Percentiles rank a stretch among this genome's conserved stretches.
phyloP scores from a whole-genome alignment of 1,140 invertebrate genomes.

The Drosophila nasuta region DNA sequence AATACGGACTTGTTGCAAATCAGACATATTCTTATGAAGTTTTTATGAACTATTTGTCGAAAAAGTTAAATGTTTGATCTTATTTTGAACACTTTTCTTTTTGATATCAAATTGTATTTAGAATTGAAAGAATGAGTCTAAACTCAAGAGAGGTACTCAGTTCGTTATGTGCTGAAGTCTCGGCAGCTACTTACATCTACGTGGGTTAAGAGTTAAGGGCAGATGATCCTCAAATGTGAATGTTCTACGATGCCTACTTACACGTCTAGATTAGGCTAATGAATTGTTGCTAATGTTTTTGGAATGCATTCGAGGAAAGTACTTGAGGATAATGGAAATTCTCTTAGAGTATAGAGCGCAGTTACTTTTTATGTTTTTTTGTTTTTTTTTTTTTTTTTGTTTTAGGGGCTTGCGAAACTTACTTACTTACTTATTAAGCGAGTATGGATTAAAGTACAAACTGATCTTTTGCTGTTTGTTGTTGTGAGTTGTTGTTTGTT shows the following conservation, averaged over 20 bases:
- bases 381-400: background rate
- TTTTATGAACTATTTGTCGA: too few species aligned
- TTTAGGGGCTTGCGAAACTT: constrained; percentile 7
- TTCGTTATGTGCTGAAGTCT: too few species aligned
- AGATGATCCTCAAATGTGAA: background rate
- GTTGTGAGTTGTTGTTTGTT: background rate
- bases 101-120: too few species aligned
- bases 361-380: background rate
- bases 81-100: too few species aligned
- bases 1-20: too few species aligned
- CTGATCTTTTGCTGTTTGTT: constrained; percentile 6
- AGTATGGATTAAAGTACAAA: constrained; percentile 37
- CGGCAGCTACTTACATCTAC: too few species aligned
- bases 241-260: background rate
- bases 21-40: too few species aligned
- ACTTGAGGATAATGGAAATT: background rate
- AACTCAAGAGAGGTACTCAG: too few species aligned
- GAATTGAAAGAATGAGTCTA: too few species aligned
- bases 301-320: background rate
- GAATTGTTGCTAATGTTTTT: background rate
- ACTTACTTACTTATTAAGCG: constrained; percentile 57
- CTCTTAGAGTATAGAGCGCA: background rate
- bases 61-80: too few species aligned
- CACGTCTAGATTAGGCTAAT: constrained; percentile 2
- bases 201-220: too few species aligned